phyloP scores from a whole-genome alignment of 2,797 vertebrate genomes.

The Distichodus sexfasciatus region DNA sequence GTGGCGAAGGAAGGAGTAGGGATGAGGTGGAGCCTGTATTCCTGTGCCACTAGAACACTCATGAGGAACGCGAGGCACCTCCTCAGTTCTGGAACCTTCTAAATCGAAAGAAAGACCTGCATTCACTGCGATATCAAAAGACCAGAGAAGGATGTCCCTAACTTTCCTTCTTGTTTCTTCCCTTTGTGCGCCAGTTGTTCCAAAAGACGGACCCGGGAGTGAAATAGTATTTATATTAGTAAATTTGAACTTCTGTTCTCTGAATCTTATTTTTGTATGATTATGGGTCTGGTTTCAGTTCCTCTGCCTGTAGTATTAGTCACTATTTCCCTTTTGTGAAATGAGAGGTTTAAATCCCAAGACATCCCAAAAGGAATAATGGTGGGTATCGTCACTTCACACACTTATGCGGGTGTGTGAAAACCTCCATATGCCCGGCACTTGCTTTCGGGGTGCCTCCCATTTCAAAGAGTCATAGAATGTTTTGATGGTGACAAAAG shows the following conservation, averaged over 20 bases:
- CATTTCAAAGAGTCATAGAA: neutral
- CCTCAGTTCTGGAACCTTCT: neutral
- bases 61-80: neutral
- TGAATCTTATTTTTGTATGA: conserved; percentile 18
- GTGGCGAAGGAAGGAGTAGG: conserved; percentile 26
- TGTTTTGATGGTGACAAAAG: neutral
- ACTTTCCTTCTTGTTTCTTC: neutral
- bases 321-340: neutral
- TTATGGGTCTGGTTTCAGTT: neutral
- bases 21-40: neutral
- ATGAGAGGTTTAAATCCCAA: neutral
- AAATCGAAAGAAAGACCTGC: neutral
- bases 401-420: neutral
- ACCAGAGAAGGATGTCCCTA: neutral
- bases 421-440: neutral
- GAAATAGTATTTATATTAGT: conserved; percentile 25
- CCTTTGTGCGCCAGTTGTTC: neutral
- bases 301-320: conserved; percentile 8
- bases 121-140: neutral
- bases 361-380: too few species aligned
- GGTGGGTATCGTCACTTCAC: too few species aligned
- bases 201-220: conserved; percentile 33
- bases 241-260: neutral
- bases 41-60: neutral
- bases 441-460: too few species aligned